A percentile compares a stretch with the other conserved stretches of the same genome.
Evolutionary conservation across 2,888 invertebrate species (phyloP).

Genomic region (Ornithoptera alexandrae): DNA sequence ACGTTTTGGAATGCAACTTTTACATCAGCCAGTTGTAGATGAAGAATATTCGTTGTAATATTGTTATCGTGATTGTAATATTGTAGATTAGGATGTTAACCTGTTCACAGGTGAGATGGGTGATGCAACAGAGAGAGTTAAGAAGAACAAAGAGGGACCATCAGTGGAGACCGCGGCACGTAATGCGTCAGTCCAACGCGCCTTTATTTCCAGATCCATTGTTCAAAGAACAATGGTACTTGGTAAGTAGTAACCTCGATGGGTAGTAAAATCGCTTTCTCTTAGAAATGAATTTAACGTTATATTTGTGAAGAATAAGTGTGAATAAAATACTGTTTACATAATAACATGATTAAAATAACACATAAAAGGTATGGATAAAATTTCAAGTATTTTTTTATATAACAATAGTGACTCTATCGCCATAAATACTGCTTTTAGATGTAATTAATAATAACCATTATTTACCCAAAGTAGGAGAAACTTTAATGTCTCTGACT

Average conservation of each 20-base stretch:
- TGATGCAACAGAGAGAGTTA: slow-evolving; percentile 95
- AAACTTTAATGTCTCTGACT: too few species aligned
- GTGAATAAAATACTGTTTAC: neutral
- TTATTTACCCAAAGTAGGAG: too few species aligned
- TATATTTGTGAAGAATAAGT: neutral
- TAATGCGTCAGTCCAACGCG: slow-evolving; percentile 67
- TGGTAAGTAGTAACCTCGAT: slow-evolving; percentile 84
- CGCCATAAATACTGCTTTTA: too few species aligned
- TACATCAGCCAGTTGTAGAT: too few species aligned
- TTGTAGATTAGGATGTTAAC: neutral
- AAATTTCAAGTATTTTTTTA: too few species aligned
- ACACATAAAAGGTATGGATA: too few species aligned
- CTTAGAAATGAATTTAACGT: neutral
- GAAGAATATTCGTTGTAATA: too few species aligned
- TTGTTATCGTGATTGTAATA: neutral
- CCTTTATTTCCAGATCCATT: slow-evolving; percentile 92
- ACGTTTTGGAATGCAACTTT: too few species aligned
- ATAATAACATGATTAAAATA: neutral
- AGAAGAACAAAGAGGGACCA: slow-evolving; percentile 92
- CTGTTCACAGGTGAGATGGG: slow-evolving; percentile 89
- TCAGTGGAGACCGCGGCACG: slow-evolving; percentile 73
- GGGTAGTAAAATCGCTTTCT: neutral
- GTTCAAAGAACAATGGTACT: slow-evolving; percentile 97
- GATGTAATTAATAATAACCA: too few species aligned
- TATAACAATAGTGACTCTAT: too few species aligned